Percentiles rank a stretch among this genome's conserved stretches.
Evolutionary conservation across 2,113 vertebrate species (phyloP).

Genomic region (Tragelaphus strepsiceros): DNA sequence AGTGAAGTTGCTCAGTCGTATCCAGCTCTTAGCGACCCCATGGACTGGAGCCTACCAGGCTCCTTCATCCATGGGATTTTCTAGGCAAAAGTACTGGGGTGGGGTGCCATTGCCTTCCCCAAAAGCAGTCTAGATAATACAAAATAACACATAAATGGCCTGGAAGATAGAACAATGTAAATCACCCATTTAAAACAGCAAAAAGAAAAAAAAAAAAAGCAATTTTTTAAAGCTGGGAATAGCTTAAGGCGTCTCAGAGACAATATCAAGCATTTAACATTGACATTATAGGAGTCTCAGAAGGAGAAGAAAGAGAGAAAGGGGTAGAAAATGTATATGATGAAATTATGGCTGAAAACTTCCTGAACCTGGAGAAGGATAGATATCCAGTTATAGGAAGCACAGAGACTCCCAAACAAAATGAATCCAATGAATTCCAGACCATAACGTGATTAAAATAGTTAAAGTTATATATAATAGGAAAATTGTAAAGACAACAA

Average conservation of each 20-base stretch:
- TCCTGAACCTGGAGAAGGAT: neutral
- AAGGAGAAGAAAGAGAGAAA: neutral
- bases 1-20: no score
- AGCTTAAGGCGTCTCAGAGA: neutral
- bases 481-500: neutral
- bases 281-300: neutral
- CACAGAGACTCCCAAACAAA: neutral
- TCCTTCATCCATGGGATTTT: no score
- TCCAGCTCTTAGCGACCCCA: no score
- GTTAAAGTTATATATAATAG: neutral
- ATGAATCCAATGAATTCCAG: neutral
- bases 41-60: no score
- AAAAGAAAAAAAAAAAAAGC: neutral
- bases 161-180: neutral
- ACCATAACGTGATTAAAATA: neutral
- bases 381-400: neutral
- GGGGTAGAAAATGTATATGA: neutral
- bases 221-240: neutral
- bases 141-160: neutral
- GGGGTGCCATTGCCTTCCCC: no score
- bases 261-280: neutral
- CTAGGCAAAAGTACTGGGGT: no score
- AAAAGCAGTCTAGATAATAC: no score
- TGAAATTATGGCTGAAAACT: neutral
- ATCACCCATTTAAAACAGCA: neutral